A percentile compares a stretch with the other conserved stretches of the same genome.
These are phyloP conservation scores for Volucella inflata DNA, from an alignment of 2,888 invertebrate genomes.

Conservation along the genomic window DNA sequence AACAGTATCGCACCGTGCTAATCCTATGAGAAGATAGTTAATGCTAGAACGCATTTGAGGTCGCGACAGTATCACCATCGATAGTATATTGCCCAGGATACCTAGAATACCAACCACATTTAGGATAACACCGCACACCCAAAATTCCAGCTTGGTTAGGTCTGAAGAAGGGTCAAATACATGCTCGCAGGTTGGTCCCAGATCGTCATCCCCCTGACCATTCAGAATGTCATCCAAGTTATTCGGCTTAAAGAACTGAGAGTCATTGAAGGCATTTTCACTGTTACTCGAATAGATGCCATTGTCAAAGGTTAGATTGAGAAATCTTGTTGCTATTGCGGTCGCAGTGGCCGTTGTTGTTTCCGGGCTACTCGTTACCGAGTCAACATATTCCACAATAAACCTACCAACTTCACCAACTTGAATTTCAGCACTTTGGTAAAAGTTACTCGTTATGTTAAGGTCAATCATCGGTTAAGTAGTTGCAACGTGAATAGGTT, in stretches of 20 bases:
- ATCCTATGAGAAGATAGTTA: slow-evolving; percentile 95
- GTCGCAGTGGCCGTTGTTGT: slow-evolving; percentile 31
- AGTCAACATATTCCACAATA: slow-evolving; percentile 68
- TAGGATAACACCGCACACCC: slow-evolving; percentile 92
- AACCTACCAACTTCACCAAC: slow-evolving; percentile 65
- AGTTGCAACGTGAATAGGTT: slow-evolving; percentile 56
- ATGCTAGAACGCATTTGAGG: slow-evolving; percentile 98
- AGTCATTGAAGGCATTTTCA: slow-evolving; percentile 22
- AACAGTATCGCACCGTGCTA: slow-evolving; percentile 96
- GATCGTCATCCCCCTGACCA: slow-evolving; percentile 10
- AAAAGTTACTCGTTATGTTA: slow-evolving; percentile 69
- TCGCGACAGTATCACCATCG: slow-evolving; percentile 94
- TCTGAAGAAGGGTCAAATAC: slow-evolving; percentile 79
- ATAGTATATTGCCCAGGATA: slow-evolving; percentile 94
- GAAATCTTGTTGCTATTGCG: slow-evolving; percentile 47
- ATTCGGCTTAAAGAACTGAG: slow-evolving; percentile 1
- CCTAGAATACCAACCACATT: slow-evolving; percentile 93
- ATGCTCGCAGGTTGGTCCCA: slow-evolving; percentile 77
- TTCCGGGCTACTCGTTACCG: slow-evolving; percentile 47
- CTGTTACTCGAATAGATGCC: slow-evolving; percentile 19
- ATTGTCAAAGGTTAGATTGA: slow-evolving; percentile 52
- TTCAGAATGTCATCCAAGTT: slow-evolving; percentile 21
- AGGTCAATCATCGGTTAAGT: slow-evolving; percentile 72
- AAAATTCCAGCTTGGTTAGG: slow-evolving; percentile 88
- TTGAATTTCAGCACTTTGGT: slow-evolving; percentile 72